Percentiles rank a stretch among this genome's conserved stretches.
phyloP scores from a whole-genome alignment of 2,113 vertebrate species.

The Anguilla rostrata region DNA sequence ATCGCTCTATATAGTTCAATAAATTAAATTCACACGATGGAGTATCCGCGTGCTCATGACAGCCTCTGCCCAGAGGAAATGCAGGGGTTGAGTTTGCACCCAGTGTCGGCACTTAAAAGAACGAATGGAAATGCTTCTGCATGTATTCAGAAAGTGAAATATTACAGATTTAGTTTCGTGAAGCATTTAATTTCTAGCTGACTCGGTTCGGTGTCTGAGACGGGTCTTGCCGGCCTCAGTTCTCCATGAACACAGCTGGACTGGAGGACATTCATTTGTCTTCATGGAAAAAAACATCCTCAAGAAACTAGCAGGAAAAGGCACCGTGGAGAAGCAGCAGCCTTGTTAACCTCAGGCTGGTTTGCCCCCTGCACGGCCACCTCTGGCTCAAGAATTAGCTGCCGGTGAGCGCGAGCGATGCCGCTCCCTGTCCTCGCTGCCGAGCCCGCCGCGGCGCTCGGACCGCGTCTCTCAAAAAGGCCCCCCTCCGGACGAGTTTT shows the following conservation, averaged over 20 bases:
- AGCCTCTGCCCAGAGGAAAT: background rate
- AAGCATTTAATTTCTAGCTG: background rate
- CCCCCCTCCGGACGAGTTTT: slow-evolving; percentile 49
- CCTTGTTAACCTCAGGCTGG: background rate
- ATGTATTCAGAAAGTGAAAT: background rate
- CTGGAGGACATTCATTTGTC: background rate
- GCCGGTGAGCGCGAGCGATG: background rate
- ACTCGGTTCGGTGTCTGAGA: background rate
- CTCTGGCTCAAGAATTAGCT: background rate
- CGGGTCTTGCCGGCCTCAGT: background rate
- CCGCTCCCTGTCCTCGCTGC: background rate
- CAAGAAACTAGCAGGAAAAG: background rate
- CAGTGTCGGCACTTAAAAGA: too few species aligned
- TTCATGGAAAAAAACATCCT: background rate
- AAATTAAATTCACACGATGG: background rate
- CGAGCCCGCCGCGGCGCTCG: background rate
- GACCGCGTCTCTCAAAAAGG: slow-evolving; percentile 51
- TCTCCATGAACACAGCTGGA: background rate
- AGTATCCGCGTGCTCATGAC: background rate
- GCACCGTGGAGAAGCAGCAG: too few species aligned
- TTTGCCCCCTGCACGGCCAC: background rate
- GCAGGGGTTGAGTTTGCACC: background rate
- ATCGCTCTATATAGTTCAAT: background rate
- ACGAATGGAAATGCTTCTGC: too few species aligned
- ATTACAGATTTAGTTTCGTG: background rate